phyloP scores from a whole-genome alignment of 1,140 invertebrate genomes.

The Hetaerina americana region DNA sequence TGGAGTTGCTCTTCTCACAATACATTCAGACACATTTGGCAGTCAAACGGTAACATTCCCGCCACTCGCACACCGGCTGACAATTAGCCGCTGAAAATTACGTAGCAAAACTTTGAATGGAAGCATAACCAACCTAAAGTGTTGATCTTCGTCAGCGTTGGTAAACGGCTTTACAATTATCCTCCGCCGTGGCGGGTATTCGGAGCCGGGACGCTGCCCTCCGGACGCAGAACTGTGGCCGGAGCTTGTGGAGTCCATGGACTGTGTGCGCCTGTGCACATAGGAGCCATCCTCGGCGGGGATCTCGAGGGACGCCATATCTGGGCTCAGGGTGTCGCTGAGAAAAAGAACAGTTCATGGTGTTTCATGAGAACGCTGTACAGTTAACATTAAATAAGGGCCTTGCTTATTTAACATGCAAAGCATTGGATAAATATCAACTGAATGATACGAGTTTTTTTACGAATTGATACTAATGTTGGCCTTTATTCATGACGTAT shows the following conservation, averaged over 20 bases:
- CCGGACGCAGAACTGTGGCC: slow-evolving; percentile 22
- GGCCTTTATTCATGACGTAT: too few species aligned
- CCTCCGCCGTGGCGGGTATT: slow-evolving; percentile 7
- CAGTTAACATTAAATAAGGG: too few species aligned
- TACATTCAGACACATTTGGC: too few species aligned
- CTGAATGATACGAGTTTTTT: too few species aligned
- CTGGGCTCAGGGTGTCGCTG: slow-evolving; percentile 17
- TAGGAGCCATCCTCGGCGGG: background rate
- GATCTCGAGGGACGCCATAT: slow-evolving; percentile 6
- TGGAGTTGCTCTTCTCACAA: too few species aligned
- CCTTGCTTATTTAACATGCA: too few species aligned
- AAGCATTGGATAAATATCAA: too few species aligned
- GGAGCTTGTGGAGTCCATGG: slow-evolving; percentile 24
- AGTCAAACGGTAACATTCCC: too few species aligned
- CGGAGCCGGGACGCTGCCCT: slow-evolving; percentile 10
- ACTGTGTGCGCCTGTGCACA: slow-evolving; percentile 20
- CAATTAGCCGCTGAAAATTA: slow-evolving; percentile 4
- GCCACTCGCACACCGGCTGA: slow-evolving; percentile 9
- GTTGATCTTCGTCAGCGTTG: slow-evolving; percentile 22
- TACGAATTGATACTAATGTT: too few species aligned
- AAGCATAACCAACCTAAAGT: slow-evolving; percentile 18
- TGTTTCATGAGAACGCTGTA: too few species aligned
- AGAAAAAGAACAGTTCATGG: too few species aligned
- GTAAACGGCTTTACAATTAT: slow-evolving; percentile 25
- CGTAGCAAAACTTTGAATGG: background rate